Evolutionary conservation across 2,888 invertebrate species (phyloP).

Genomic region (Drosophila anomalata): DNA sequence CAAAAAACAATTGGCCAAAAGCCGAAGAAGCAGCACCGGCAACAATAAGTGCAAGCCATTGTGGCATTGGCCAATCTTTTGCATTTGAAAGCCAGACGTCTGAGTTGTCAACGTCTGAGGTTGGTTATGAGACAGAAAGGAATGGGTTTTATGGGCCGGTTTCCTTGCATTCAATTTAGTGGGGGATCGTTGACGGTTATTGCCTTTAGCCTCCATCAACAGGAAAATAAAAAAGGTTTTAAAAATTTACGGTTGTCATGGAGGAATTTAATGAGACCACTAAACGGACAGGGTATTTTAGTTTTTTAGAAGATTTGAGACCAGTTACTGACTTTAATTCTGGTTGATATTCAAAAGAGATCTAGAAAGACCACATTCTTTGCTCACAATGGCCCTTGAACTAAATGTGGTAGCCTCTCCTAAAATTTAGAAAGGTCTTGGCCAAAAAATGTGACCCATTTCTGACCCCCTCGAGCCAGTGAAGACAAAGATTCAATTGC

Average conservation of each 20-base stretch:
- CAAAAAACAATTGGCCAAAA: constrained; percentile 54
- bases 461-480: constrained; percentile 1
- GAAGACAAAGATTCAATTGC: constrained; percentile 25
- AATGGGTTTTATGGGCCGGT: constrained; percentile 27
- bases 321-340: not conserved
- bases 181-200: constrained; percentile 2
- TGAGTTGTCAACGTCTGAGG: constrained; percentile 57
- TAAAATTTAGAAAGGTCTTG: constrained; percentile 17
- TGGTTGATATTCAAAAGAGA: too few species aligned
- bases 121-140: constrained; percentile 45
- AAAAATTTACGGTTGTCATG: constrained; percentile 4
- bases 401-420: not conserved
- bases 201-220: constrained; percentile 8
- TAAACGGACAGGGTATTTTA: constrained; percentile 1
- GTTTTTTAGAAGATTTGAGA: not conserved
- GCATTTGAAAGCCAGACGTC: constrained; percentile 60
- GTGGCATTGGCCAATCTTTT: constrained; percentile 71
- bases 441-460: constrained; percentile 19
- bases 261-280: constrained; percentile 4
- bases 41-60: constrained; percentile 17
- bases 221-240: constrained; percentile 10
- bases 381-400: not conserved
- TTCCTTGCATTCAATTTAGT: constrained; percentile 28
- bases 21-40: constrained; percentile 59
- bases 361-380: too few species aligned